Conservation (phyloP, 2,888 invertebrate genomes). For the Atherix ibis region DNA sequence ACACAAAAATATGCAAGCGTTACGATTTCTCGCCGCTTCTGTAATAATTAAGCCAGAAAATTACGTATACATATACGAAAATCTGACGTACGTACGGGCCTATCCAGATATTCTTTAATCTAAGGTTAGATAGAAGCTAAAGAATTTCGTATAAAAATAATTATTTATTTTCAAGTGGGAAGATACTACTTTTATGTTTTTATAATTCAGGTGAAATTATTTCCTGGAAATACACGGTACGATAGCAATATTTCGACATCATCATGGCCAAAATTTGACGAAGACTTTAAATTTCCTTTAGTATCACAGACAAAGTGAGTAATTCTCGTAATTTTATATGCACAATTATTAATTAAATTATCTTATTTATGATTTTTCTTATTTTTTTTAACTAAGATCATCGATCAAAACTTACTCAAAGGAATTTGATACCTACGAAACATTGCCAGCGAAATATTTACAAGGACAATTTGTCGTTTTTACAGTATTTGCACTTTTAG, state of each 20-base stretch:
- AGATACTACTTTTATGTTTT: conserved; percentile 9
- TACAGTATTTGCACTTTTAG: conserved; percentile 31
- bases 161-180: background rate
- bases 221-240: conserved; percentile 58
- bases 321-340: background rate
- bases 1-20: too few species aligned
- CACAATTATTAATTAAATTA: background rate
- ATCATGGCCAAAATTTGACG: conserved; percentile 67
- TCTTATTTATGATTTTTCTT: background rate
- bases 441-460: conserved; percentile 25
- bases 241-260: conserved; percentile 59
- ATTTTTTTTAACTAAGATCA: conserved; percentile 16
- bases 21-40: too few species aligned
- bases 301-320: conserved; percentile 33
- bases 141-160: background rate
- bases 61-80: too few species aligned
- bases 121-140: background rate
- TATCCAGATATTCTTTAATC: too few species aligned
- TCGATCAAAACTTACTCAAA: conserved; percentile 18
- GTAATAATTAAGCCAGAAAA: too few species aligned
- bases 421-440: conserved; percentile 8
- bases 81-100: too few species aligned
- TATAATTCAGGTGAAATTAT: conserved; percentile 49
- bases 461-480: conserved; percentile 32
- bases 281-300: conserved; percentile 56